These are phyloP conservation scores for Bergia puertoricense DNA, from an alignment of 92 coral and sea anemone genomes.

Conservation along the genomic window DNA sequence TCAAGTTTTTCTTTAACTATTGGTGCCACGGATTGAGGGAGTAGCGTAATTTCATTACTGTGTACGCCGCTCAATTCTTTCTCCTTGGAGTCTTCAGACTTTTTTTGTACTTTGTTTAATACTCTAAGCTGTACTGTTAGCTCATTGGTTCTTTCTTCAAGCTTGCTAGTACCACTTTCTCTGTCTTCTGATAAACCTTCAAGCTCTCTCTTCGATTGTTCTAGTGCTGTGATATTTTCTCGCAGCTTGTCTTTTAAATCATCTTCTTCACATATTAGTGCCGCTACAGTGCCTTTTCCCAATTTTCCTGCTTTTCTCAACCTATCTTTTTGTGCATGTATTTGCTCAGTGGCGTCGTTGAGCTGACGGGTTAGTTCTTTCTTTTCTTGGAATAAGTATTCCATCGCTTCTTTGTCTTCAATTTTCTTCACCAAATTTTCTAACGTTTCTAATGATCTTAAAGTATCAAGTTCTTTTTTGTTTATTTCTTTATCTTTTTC, in stretches of 20 bases:
- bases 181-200: neutral
- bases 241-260: constrained; percentile 64
- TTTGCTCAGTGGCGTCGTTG: constrained; percentile 24
- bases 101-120: constrained; percentile 8
- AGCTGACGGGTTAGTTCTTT: constrained; percentile 19
- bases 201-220: constrained; percentile 4
- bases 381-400: constrained; percentile 45
- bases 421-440: constrained; percentile 41
- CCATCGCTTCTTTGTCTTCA: constrained; percentile 53
- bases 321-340: neutral
- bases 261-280: constrained; percentile 59
- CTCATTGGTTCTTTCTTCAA: neutral
- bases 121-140: constrained; percentile 11
- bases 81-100: neutral
- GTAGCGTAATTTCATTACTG: neutral
- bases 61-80: neutral
- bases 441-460: constrained; percentile 54
- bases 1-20: constrained; percentile 38
- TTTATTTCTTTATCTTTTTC: constrained; percentile 53
- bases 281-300: constrained; percentile 26
- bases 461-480: constrained; percentile 52
- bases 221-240: neutral
- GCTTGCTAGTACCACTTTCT: neutral
- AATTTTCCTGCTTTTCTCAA: constrained; percentile 11
- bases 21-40: constrained; percentile 41